Conservation (phyloP, 2,797 vertebrate species). For the Percopsis omiscomaycus region DNA sequence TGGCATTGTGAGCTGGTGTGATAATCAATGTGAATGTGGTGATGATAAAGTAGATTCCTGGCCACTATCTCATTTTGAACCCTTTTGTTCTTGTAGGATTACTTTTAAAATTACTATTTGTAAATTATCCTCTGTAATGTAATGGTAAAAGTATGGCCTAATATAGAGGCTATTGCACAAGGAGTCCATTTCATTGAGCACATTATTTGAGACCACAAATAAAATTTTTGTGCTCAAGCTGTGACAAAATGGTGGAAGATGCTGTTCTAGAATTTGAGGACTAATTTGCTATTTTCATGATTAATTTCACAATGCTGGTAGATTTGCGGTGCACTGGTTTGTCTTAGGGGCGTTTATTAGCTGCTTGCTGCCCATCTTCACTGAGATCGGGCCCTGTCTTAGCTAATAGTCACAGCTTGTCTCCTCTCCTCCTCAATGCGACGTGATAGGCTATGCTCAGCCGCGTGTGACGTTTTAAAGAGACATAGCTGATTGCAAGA, state of each 20-base stretch:
- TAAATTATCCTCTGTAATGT: conserved; percentile 24
- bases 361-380: conserved; percentile 27
- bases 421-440: conserved; percentile 15
- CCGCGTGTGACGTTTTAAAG: conserved; percentile 47
- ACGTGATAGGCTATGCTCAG: conserved; percentile 42
- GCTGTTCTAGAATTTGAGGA: background rate
- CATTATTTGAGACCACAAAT: too few species aligned
- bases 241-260: background rate
- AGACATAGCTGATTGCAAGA: conserved; percentile 55
- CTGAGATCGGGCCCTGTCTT: conserved; percentile 14
- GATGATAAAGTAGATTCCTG: conserved; percentile 59
- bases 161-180: background rate
- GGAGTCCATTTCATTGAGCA: background rate
- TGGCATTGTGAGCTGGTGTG: conserved; percentile 24
- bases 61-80: conserved; percentile 39
- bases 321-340: conserved; percentile 3
- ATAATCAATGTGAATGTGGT: conserved; percentile 60
- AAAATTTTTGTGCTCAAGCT: background rate
- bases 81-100: conserved; percentile 20
- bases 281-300: conserved; percentile 11
- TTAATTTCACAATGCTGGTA: conserved; percentile 12
- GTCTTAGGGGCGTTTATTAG: conserved; percentile 17
- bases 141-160: background rate
- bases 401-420: conserved; percentile 38
- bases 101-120: conserved; percentile 43